Evolutionary conservation across 2,888 invertebrate genomes (phyloP).

Genomic region (Capitulum mitella): DNA sequence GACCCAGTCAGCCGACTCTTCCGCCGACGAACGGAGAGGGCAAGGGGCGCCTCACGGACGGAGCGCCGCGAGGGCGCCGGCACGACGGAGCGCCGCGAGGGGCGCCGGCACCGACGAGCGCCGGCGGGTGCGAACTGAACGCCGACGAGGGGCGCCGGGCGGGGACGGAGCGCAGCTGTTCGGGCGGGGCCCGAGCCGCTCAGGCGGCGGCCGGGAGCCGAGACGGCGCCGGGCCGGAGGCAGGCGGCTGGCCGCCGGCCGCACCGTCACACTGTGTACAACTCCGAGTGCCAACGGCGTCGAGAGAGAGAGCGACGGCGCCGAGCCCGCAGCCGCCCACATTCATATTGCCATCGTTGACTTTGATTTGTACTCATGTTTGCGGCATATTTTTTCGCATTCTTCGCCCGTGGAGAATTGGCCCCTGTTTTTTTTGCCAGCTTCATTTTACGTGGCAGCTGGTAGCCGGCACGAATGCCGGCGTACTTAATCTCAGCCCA

Average conservation of each 20-base stretch:
- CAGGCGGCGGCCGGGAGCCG: not conserved
- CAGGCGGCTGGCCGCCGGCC: not conserved
- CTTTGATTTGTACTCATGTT: slow-evolving; percentile 18
- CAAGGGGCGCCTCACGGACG: too few species aligned
- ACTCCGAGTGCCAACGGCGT: not conserved
- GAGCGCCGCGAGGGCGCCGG: too few species aligned
- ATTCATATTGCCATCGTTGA: slow-evolving; percentile 3
- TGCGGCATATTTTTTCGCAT: slow-evolving; percentile 15
- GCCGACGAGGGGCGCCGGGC: too few species aligned
- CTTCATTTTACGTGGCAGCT: slow-evolving; percentile 12
- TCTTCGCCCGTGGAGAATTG: not conserved
- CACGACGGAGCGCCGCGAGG: too few species aligned
- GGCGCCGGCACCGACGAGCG: too few species aligned
- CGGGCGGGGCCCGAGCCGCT: too few species aligned
- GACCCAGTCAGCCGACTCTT: not conserved
- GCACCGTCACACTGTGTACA: not conserved
- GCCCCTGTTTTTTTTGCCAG: not conserved
- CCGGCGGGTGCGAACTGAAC: too few species aligned
- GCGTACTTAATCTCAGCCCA: slow-evolving; percentile 18
- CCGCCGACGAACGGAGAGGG: too few species aligned
- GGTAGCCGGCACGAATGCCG: not conserved
- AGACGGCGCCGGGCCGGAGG: not conserved
- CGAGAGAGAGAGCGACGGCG: not conserved
- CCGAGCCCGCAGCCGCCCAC: not conserved
- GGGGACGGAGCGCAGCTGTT: too few species aligned